phyloP scores from a whole-genome alignment of 2,113 vertebrate species.

The Cochlearius cochlearius region DNA sequence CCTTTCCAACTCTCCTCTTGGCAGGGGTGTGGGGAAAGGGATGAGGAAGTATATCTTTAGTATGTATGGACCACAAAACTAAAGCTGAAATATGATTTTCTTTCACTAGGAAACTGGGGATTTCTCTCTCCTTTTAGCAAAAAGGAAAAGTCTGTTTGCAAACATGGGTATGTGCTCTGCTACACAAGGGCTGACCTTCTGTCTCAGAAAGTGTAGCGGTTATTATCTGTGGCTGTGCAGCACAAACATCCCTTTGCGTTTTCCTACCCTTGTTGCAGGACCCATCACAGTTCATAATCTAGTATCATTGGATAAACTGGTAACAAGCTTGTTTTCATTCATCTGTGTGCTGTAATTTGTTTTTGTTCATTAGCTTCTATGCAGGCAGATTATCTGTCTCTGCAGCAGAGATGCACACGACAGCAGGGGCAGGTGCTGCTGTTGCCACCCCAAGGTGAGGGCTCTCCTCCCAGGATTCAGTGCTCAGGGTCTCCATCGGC shows the following conservation, averaged over 20 bases:
- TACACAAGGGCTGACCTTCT: neutral
- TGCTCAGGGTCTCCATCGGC: neutral
- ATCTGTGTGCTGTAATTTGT: neutral
- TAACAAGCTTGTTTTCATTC: neutral
- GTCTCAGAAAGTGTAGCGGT: neutral
- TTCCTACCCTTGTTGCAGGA: neutral
- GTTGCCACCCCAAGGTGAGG: rapidly evolving
- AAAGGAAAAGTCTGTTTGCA: neutral
- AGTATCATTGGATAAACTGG: neutral
- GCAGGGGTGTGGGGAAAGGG: neutral
- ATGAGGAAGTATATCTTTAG: neutral
- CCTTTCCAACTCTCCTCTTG: neutral
- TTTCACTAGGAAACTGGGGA: neutral
- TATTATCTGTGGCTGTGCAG: neutral
- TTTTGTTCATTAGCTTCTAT: neutral
- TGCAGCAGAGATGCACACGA: neutral
- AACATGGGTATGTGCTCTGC: neutral
- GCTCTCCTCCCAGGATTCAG: neutral
- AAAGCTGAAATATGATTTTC: neutral
- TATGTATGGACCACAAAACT: neutral
- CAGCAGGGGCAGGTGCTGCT: neutral
- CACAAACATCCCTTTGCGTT: neutral
- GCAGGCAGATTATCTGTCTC: neutral
- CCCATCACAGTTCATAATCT: neutral
- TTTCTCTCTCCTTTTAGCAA: neutral